Conservation (phyloP, 2,113 vertebrate genomes). For the Zapornia atra region DNA sequence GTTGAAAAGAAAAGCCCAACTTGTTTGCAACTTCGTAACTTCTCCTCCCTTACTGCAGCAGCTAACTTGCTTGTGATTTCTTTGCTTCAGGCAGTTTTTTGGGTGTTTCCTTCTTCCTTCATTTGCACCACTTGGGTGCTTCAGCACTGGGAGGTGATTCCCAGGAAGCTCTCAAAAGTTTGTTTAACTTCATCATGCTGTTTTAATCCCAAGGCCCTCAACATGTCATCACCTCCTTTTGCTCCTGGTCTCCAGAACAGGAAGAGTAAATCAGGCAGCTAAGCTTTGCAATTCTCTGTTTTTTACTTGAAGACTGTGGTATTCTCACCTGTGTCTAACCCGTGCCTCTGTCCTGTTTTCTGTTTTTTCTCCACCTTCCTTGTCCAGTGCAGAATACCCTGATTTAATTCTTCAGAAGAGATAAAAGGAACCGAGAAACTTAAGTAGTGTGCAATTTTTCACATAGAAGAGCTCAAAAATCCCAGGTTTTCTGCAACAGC, state of each 20-base stretch:
- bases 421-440: background rate
- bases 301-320: background rate
- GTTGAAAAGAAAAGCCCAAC: background rate
- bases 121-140: background rate
- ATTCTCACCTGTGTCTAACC: background rate
- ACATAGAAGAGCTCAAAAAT: background rate
- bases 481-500: background rate
- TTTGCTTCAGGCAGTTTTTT: background rate
- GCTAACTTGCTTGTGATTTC: background rate
- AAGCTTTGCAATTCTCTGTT: background rate
- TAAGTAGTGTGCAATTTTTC: background rate
- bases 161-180: background rate
- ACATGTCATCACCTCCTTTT: background rate
- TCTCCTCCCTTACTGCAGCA: background rate
- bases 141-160: background rate
- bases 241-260: background rate
- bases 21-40: background rate
- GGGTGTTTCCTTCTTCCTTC: background rate
- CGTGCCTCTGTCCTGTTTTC: background rate
- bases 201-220: background rate
- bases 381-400: background rate
- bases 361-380: background rate
- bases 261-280: background rate
- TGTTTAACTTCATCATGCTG: background rate
- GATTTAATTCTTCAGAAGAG: background rate